phyloP scores from a whole-genome alignment of 2,888 invertebrate genomes.

The Drosophila basisetae region DNA sequence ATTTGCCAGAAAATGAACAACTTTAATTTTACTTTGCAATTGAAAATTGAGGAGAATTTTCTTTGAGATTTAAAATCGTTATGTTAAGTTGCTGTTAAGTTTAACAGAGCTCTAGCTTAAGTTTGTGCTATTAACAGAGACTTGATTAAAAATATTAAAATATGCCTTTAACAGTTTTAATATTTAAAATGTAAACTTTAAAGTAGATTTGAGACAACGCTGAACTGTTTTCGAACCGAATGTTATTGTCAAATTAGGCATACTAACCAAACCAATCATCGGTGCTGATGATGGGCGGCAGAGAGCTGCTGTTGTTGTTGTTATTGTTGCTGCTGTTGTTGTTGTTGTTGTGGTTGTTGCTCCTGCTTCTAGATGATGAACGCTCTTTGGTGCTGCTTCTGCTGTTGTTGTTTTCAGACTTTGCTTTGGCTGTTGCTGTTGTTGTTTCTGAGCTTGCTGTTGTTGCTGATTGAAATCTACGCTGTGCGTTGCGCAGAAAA shows the following conservation, averaged over 20 bases:
- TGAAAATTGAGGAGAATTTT: neutral
- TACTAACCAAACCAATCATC: constrained; percentile 84
- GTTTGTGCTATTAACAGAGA: neutral
- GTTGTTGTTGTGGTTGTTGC: constrained; percentile 45
- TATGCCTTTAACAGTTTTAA: neutral
- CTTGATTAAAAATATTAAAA: neutral
- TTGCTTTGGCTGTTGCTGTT: constrained; percentile 43
- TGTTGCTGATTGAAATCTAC: constrained; percentile 69
- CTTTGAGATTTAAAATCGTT: neutral
- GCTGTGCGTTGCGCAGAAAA: constrained; percentile 78
- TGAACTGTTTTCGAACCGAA: neutral
- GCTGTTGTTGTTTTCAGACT: constrained; percentile 36
- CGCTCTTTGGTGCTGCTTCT: constrained; percentile 37
- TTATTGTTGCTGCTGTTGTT: constrained; percentile 28
- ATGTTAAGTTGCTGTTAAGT: neutral
- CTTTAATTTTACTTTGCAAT: neutral
- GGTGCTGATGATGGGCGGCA: constrained; percentile 60
- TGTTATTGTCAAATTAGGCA: neutral
- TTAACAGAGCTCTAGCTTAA: neutral
- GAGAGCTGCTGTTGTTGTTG: constrained; percentile 43
- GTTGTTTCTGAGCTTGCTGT: constrained; percentile 22
- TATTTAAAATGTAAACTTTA: neutral
- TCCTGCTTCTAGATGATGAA: constrained; percentile 23
- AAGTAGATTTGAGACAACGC: neutral
- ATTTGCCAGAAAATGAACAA: neutral